These are phyloP conservation scores for Zoanthus gigantus DNA, from an alignment of 92 coral and sea anemone species.

Conservation along the genomic window DNA sequence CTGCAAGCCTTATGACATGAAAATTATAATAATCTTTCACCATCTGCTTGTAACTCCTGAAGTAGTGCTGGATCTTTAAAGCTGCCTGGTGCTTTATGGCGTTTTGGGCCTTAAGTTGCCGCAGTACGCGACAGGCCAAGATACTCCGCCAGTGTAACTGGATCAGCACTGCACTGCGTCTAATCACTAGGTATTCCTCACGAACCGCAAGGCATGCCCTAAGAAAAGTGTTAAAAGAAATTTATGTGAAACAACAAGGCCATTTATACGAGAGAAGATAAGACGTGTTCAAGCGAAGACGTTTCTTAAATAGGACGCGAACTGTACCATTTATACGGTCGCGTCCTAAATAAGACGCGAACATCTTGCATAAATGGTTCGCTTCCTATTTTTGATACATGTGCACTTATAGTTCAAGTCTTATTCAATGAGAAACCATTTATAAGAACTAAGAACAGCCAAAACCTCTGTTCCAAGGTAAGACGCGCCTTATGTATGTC, in stretches of 20 bases:
- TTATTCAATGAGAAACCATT: no score
- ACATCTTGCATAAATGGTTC: no score
- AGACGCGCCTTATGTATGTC: no score
- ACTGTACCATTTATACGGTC: no score
- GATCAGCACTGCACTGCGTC: conserved; percentile 65
- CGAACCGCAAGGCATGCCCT: conserved; percentile 64
- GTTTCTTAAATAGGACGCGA: no score
- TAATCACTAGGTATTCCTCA: conserved; percentile 55
- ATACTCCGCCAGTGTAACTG: conserved; percentile 76
- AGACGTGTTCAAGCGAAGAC: no score
- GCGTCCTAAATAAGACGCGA: no score
- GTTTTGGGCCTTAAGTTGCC: conserved; percentile 57
- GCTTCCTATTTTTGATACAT: no score
- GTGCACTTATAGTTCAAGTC: no score
- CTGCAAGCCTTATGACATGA: conserved; percentile 73
- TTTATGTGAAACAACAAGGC: neutral
- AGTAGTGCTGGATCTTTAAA: conserved; percentile 77
- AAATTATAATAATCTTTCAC: conserved; percentile 54
- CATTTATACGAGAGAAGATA: neutral
- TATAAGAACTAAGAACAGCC: no score
- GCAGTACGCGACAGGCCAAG: conserved; percentile 70
- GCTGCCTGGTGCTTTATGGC: conserved; percentile 72
- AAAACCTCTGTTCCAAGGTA: no score
- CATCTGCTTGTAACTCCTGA: conserved; percentile 75
- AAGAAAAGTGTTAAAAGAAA: neutral